These are phyloP conservation scores for Caranx melampygus DNA, from an alignment of 2,113 vertebrate genomes.

Conservation along the genomic window DNA sequence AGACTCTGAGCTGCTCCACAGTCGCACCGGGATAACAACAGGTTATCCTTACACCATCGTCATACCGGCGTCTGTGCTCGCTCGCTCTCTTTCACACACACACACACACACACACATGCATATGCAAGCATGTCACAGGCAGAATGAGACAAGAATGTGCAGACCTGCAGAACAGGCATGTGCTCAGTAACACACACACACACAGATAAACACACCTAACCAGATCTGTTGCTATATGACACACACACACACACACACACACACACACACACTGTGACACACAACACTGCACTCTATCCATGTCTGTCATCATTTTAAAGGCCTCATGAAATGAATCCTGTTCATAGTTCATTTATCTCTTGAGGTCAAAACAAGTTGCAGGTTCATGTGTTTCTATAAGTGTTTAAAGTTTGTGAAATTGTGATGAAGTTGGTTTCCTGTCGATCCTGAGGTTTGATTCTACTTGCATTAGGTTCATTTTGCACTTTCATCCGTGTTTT, in stretches of 20 bases:
- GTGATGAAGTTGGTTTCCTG: neutral
- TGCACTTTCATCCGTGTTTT: neutral
- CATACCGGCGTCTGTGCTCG: too few species aligned
- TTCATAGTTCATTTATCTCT: too few species aligned
- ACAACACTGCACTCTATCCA: too few species aligned
- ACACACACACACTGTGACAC: neutral
- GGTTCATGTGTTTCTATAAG: too few species aligned
- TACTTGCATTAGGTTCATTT: neutral
- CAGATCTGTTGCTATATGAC: too few species aligned
- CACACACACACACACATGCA: slow-evolving; percentile 19
- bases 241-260: neutral
- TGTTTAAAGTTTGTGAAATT: neutral
- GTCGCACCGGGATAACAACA: too few species aligned
- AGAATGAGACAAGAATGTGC: slow-evolving; percentile 6
- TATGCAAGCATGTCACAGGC: neutral
- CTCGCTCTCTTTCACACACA: neutral
- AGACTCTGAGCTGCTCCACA: neutral
- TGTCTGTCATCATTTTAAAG: too few species aligned
- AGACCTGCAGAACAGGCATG: neutral
- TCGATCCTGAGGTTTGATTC: neutral
- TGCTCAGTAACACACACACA: neutral
- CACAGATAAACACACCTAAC: neutral
- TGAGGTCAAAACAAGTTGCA: too few species aligned
- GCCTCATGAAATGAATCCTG: too few species aligned
- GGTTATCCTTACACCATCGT: too few species aligned